Evolutionary conservation across 2,797 vertebrate species (phyloP).

Genomic region (Pelobates cultripes): DNA sequence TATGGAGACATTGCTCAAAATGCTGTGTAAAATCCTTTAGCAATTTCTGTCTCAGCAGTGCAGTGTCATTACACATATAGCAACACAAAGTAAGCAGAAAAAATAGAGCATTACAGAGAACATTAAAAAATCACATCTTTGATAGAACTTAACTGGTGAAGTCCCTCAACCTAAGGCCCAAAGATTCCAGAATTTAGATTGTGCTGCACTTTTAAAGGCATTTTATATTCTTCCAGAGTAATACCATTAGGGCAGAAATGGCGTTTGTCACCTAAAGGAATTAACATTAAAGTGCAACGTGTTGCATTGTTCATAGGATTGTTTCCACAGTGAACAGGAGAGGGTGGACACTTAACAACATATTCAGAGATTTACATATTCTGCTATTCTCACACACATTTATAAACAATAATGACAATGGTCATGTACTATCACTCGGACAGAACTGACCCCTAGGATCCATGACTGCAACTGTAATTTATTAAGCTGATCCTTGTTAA

Average conservation of each 20-base stretch:
- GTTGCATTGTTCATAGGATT: too few relatives aligned
- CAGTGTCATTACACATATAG: background rate
- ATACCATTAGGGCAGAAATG: too few relatives aligned
- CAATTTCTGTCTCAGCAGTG: slow-evolving; percentile 8
- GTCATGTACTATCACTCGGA: too few relatives aligned
- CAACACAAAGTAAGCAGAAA: background rate
- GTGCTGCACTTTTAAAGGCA: background rate
- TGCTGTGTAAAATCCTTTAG: background rate
- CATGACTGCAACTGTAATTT: too few relatives aligned
- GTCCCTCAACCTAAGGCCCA: background rate
- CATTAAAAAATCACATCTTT: background rate
- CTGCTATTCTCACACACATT: too few relatives aligned
- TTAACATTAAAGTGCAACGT: too few relatives aligned
- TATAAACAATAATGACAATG: too few relatives aligned
- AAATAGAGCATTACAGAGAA: background rate
- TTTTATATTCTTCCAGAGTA: background rate
- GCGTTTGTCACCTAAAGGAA: background rate
- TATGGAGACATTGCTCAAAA: slow-evolving; percentile 6
- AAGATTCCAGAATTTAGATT: background rate
- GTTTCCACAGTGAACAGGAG: too few relatives aligned
- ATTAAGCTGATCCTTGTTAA: too few relatives aligned
- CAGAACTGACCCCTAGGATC: too few relatives aligned
- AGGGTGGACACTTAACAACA: too few relatives aligned
- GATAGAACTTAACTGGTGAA: background rate
- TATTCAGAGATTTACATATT: too few relatives aligned